Conservation (phyloP, 1,140 invertebrate genomes). For the Neodiprion lecontei region DNA sequence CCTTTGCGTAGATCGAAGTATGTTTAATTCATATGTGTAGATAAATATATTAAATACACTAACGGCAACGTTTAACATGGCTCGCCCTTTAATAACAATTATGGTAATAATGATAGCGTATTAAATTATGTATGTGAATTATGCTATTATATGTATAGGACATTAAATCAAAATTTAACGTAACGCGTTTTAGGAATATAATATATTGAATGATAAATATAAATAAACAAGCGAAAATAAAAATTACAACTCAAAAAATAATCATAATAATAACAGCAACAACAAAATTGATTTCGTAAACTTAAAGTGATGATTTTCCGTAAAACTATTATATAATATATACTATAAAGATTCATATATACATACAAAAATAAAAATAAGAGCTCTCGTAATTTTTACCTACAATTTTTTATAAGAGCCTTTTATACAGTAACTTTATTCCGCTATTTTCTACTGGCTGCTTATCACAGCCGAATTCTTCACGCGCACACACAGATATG, state of each 20-base stretch:
- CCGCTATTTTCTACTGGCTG: neutral
- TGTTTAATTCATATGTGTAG: neutral
- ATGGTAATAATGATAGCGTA: neutral
- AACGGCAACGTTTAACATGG: constrained; percentile 1
- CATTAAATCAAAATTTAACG: no score
- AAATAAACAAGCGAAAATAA: neutral
- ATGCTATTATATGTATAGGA: neutral
- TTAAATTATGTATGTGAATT: neutral
- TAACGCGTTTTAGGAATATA: no score
- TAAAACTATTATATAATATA: neutral
- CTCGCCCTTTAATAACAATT: neutral
- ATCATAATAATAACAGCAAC: neutral
- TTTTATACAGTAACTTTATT: neutral
- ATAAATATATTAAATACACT: neutral
- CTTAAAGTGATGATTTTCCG: neutral
- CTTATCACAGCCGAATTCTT: neutral
- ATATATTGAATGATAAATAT: no score
- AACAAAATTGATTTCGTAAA: neutral
- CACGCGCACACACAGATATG: neutral
- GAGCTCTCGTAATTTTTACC: neutral
- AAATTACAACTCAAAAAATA: neutral
- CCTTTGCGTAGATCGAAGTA: neutral
- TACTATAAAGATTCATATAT: neutral
- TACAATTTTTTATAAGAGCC: neutral
- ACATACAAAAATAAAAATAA: neutral